Base-by-base conservation (phyloP, 2,797 vertebrate species). In the Strix occidentalis region DNA sequence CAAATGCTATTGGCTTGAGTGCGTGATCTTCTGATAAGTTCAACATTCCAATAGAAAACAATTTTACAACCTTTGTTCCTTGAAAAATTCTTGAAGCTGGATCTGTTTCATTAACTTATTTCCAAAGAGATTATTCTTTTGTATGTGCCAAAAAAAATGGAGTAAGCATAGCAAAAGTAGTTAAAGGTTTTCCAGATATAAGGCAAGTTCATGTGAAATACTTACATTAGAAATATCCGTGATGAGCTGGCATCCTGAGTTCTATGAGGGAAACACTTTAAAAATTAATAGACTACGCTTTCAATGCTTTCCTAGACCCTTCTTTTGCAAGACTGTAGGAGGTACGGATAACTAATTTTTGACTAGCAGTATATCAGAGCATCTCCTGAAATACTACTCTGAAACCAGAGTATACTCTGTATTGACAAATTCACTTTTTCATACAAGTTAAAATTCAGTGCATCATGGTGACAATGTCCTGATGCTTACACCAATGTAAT, bases 91-190 rank as follows among this genome's bases (percentile, higher is more conserved):
- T 87, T 90, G 87, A 83, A 70, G 48, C 72, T 97, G 86, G 91
- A 93, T 81, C 54, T 92, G 16, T 93, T 82, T 93, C 78, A 53
- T 97, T 96, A 95, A 93, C n/a, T 91, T 95, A 29, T 89, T 78
- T 95, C 96, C 88, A 95, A 87, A 92, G 69, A 94, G 84, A 82
- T 95, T 78, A 92, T 95, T 91, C 74, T 96, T 96, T 93, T 45
- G 25, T 85, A 80, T 43, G 63, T 0, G 8, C 89, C 83, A 95
- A 95, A 97, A 97, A 88, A 3, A 20, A 51, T 46, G 29, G 41
- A 84, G 45, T 89, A 69, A 84, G 48, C 54, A 88, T 74, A 90
- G 66, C 11, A 87, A 78, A 95, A 89, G 65, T 63, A 80, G 45
- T 83, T 84, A 78, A 72, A 94, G 8, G 5, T 60, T 95, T 95